These are phyloP conservation scores for Anastrepha ludens DNA, from an alignment of 1,140 invertebrate species.

Conservation along the genomic window DNA sequence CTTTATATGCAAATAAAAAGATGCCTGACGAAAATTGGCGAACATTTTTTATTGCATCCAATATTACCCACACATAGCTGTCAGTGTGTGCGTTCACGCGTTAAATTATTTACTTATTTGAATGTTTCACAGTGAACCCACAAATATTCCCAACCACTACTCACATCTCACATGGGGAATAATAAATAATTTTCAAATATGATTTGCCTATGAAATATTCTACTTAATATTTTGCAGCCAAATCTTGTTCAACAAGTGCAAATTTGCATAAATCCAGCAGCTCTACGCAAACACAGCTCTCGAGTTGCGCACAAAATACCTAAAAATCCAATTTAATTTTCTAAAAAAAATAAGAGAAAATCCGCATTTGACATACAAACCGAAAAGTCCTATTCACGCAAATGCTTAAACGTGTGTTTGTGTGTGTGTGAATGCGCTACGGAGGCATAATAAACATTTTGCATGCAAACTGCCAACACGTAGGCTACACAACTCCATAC, in stretches of 20 bases:
- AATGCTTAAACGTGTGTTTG: background rate
- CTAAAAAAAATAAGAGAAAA: slow-evolving; percentile 12
- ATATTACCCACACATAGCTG: too few species aligned
- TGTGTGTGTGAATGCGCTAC: background rate
- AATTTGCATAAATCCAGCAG: slow-evolving; percentile 16
- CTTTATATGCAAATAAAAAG: too few species aligned
- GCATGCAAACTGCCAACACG: slow-evolving; percentile 7
- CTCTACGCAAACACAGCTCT: background rate
- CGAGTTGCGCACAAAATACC: background rate
- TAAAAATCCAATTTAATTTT: slow-evolving; percentile 44
- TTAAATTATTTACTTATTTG: too few species aligned
- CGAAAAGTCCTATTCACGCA: too few species aligned
- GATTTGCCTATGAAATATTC: background rate
- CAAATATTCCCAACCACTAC: background rate
- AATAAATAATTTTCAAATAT: background rate
- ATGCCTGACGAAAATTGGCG: too few species aligned
- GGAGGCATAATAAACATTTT: background rate
- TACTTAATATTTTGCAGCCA: background rate
- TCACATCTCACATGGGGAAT: background rate
- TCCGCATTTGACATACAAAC: background rate
- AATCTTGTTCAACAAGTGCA: slow-evolving; percentile 26
- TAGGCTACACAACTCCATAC: background rate
- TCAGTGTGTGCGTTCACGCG: too few species aligned
- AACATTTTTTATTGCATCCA: too few species aligned
- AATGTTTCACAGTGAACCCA: too few species aligned